Evolutionary conservation across 2,888 invertebrate species (phyloP).

Genomic region (Theretra japonica): DNA sequence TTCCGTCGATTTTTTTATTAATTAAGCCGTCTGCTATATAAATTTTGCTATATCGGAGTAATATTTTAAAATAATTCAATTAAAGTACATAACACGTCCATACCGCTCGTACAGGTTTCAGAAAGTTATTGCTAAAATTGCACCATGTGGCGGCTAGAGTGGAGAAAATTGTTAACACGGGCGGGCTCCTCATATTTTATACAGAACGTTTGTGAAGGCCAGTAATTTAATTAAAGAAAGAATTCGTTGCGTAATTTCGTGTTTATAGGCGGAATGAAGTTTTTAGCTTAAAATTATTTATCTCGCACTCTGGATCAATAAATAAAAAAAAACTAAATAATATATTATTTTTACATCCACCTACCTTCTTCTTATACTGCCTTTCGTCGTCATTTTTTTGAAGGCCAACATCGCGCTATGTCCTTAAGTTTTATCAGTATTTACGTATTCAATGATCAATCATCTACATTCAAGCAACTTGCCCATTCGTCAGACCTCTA

Average conservation of each 20-base stretch:
- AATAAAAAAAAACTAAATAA: too few species aligned
- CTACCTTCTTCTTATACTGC: too few species aligned
- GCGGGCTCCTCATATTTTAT: neutral
- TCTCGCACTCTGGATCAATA: too few species aligned
- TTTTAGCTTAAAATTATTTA: neutral
- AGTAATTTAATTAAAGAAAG: conserved; percentile 4
- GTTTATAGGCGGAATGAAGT: neutral
- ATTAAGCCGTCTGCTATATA: conserved; percentile 59
- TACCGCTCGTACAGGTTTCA: neutral
- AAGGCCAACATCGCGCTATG: too few species aligned
- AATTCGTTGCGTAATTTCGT: neutral
- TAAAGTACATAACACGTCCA: conserved; percentile 32
- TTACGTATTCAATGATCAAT: too few species aligned
- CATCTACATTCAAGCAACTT: too few species aligned
- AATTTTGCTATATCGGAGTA: conserved; percentile 43
- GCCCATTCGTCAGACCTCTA: too few species aligned
- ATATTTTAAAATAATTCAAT: conserved; percentile 44
- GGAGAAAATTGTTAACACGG: conserved; percentile 18
- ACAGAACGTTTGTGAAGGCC: neutral
- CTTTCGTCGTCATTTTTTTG: too few species aligned
- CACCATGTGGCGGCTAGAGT: conserved; percentile 36
- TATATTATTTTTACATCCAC: too few species aligned
- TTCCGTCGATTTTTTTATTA: conserved; percentile 58
- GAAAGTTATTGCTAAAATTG: conserved; percentile 32
- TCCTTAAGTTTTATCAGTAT: too few species aligned